A percentile compares a stretch with the other conserved stretches of the same genome.
These are phyloP conservation scores for Axinella damicornis DNA, from an alignment of 37 sponge, comb jelly and placozoan genomes.

Conservation along the genomic window DNA sequence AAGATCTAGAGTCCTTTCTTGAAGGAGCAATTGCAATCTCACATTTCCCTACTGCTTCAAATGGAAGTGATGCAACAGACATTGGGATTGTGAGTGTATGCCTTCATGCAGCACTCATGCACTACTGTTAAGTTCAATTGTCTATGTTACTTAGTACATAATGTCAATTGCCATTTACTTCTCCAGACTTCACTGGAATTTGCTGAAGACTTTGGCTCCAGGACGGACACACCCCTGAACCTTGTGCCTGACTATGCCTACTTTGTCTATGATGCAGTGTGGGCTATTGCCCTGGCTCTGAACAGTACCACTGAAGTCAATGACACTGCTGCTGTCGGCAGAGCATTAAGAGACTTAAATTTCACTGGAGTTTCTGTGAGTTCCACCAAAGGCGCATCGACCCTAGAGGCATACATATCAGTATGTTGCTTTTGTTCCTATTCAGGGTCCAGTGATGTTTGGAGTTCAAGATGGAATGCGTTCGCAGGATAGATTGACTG, in stretches of 20 bases:
- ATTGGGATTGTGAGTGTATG: neutral
- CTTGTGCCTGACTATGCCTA: neutral
- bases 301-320: neutral
- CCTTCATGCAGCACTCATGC: neutral
- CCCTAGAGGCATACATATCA: too few species aligned
- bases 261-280: constrained; percentile 12
- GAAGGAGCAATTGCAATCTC: constrained; percentile 38
- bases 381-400: too few species aligned
- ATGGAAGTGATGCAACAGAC: neutral
- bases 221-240: neutral
- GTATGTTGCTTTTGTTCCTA: too few species aligned
- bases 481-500: neutral
- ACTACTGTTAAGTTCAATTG: neutral
- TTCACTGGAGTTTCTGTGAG: too few species aligned
- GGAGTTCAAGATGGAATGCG: constrained; percentile 36
- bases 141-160: too few species aligned
- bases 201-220: neutral
- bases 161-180: neutral
- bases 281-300: constrained; percentile 12
- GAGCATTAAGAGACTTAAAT: too few species aligned
- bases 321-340: too few species aligned
- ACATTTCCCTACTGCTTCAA: constrained; percentile 31
- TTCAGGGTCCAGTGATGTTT: constrained; percentile 50
- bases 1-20: constrained; percentile 6
- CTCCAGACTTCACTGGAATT: neutral